Base-by-base conservation (phyloP, 2,888 invertebrate genomes). In the Leptura quadrifasciata region DNA sequence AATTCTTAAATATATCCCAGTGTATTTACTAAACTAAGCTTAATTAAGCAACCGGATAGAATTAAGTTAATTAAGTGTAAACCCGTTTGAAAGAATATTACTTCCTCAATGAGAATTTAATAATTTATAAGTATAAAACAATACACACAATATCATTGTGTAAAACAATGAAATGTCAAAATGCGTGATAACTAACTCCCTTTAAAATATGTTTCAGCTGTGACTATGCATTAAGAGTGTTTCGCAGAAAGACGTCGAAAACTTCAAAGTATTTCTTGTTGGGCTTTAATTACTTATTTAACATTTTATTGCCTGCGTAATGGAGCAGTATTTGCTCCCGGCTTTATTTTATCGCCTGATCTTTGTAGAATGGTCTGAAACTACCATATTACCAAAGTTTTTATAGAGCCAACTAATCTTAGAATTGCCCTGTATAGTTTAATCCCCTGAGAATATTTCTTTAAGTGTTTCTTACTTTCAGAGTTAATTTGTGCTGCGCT, bases 301-400 rank as follows among this genome's bases (percentile, higher is more conserved):
- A 85, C 86, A 86, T 86, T 87, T 87, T 86, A 87, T 86, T 85
- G 85, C 84, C 83, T 85, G 83, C 82, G 84, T 85, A 86, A 86
- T 69, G 69, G 69, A 69, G 58, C 69, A 69, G 69, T 69, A 58
- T 69, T 84, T 82, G 81, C 82, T 79, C 77, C 77, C 77, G 79
- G 83, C 82, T 83, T 83, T 81, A 80, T 83, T 83, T 83, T 83
- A 83, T 82, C 82, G 81, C 80, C 75, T 81, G 81, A 82, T 82
- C 81, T 82, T 79, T 82, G 82, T 79, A 82, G 78, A 83, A 79
- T 79, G 76, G 82, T 79, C 78, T 69, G 79, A 71, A 82, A 83
- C 80, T 83, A 80, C 83, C 81, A 80, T 80, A 81, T 82, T 83
- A 81, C 79, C 79, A 78, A 83, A 83, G 81, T 82, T 83, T 81